Evolutionary conservation across 1,140 invertebrate species (phyloP), one percentile per base, ranked within the genome.

Genomic region (Lordiphosa clarofinis): DNA sequence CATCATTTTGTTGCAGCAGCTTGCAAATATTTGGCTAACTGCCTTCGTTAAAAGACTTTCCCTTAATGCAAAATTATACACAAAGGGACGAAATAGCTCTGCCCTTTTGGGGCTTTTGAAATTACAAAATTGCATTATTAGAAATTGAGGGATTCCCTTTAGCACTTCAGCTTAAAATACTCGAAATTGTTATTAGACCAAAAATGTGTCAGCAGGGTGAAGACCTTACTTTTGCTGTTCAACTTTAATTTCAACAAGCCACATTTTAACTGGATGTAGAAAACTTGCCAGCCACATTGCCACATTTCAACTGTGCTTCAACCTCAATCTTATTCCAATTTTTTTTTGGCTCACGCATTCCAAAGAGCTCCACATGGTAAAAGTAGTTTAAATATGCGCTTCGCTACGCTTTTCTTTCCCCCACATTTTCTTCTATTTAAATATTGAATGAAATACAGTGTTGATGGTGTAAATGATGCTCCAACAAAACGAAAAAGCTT

Each of bases 111-210:
- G 19, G n/a, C 44, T 7, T 47, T 19, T 78, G 79, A 84, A 73
- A 78, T 86, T 84, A 73, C 57, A 44, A 84, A 84, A 84, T 84
- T 84, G 86, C 78, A 78, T 84, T 84, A 84, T 84, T 84, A 78
- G 79, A 84, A 84, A 84, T 84, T 84, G 78, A 84, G 84, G 78
- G 79, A 73, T 84, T 55, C 24, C 44, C 7, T 8, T 57, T 12
- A 44, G 12, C 19, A 39, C 7, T 31, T 8, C 1, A 31, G 28
- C 8, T 31, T 8, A 2, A 37, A 48, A 36, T 33, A 8, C 7
- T 9, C 12, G 4, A 49, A 21, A 37, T 24, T 24, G 21, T 31
- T 31, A 11, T 35, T 13, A 3, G 15, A 24, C 6, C 11, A 4
- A 48, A 28, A 37, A 21, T 28, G 43, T 46, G 55, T 24, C 21